Evolutionary conservation across 53 echinoderm and acorn worm species (phyloP), one percentile per base, ranked within the genome.

Genomic region (Apostichopus leukothele): DNA sequence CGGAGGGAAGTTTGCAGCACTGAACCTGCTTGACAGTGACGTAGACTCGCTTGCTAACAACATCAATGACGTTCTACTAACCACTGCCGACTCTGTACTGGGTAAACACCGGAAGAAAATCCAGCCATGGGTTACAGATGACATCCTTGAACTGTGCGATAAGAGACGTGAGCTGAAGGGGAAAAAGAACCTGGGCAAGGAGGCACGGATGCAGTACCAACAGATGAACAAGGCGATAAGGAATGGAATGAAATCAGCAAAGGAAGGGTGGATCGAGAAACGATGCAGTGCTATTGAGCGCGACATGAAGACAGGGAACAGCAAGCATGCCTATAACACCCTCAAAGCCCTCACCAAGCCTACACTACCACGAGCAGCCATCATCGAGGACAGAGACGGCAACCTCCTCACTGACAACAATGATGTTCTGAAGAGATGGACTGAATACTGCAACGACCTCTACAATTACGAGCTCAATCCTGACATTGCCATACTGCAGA

Each of bases 1-100:
- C 4, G 79, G 88, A 13, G 74, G 88, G 6, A 91, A 88, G 53
- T 88, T 91, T 50, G 74, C 91, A 77, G 61, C 91, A 66, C 88
- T 91, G 0, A 79, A 76, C 83, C 57, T 68, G 22, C 77, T 86
- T 25, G 25, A 14, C 60, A n/a, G 19, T 9, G 78, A 87, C 74
- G n/a, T 87, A 22, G 90, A 90, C 55, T 57, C 85, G n/a, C 59
- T 86, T n/a, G 54, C 86, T n/a, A 57, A 90, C 63, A 84, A n/a
- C 75, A 74, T 90, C 55, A 84, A 86, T 18, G 55, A 86, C 86
- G 77, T 76, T 50, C 27, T 86, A 19, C 50, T 50, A 66, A 76
- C 85, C 54, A 76, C 75, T 57, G 75, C 61, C n/a, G 84, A 74
- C 57, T 25, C 25, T 25, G 63, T 76, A 20, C 39, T 85, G 53